These are phyloP conservation scores for Colostygia pectinataria DNA, from an alignment of 2,888 invertebrate genomes.

Conservation along the genomic window DNA sequence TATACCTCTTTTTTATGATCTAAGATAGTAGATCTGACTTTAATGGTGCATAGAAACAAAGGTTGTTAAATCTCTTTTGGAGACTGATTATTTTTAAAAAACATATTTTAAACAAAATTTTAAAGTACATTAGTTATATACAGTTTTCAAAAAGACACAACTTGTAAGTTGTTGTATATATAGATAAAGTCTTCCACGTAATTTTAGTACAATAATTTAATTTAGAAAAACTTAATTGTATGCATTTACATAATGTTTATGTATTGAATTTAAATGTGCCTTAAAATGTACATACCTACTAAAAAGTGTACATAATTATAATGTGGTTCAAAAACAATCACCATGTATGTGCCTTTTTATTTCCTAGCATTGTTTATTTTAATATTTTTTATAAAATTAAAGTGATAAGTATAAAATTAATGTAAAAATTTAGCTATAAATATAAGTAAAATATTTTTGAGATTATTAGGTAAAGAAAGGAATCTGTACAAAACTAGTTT, in stretches of 20 bases:
- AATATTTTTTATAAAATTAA: background rate
- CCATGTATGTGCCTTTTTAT: constrained; percentile 58
- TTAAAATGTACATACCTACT: constrained; percentile 31
- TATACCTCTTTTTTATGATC: constrained; percentile 6
- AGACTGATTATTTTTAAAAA: constrained; percentile 78
- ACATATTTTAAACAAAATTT: constrained; percentile 49
- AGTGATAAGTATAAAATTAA: background rate
- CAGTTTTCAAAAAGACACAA: constrained; percentile 59
- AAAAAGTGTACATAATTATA: constrained; percentile 31
- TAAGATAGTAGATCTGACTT: constrained; percentile 37
- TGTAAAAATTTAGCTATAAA: constrained; percentile 20
- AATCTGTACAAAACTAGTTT: constrained; percentile 64
- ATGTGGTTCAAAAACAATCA: constrained; percentile 24
- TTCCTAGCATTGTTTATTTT: constrained; percentile 35
- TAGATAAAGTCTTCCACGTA: constrained; percentile 64
- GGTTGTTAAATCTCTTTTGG: constrained; percentile 64
- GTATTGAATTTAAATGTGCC: constrained; percentile 39
- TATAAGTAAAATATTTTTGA: constrained; percentile 53
- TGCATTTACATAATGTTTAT: constrained; percentile 45
- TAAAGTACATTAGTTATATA: constrained; percentile 39
- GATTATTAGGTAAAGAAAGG: constrained; percentile 61
- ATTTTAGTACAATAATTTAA: constrained; percentile 49
- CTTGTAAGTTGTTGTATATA: constrained; percentile 55
- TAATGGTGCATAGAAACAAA: constrained; percentile 58
- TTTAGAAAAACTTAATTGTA: constrained; percentile 25